Percentiles rank a stretch among this genome's conserved stretches.
Evolutionary conservation across 1,140 invertebrate species (phyloP).

Genomic region (Luehdorfia chinensis): DNA sequence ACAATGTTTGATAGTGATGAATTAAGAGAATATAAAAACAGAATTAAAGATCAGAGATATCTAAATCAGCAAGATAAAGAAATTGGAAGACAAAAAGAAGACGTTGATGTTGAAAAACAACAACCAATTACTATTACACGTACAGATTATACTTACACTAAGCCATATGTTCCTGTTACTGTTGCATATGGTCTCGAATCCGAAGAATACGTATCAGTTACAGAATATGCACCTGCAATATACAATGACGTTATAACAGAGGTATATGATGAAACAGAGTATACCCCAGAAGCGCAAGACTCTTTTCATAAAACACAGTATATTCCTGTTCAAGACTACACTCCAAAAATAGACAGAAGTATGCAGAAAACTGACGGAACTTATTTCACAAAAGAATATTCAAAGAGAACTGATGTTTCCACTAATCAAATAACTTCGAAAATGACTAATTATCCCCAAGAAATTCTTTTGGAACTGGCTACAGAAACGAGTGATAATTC

Average conservation of each 20-base stretch:
- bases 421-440: no score
- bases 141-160: neutral
- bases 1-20: slow-evolving; percentile 44
- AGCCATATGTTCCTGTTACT: neutral
- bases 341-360: no score
- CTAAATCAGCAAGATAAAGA: neutral
- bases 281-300: neutral
- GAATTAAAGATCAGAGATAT: slow-evolving; percentile 6
- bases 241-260: neutral
- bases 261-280: neutral
- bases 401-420: no score
- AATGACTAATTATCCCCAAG: no score
- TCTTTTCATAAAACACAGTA: no score
- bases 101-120: neutral
- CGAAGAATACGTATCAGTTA: neutral
- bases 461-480: slow-evolving; percentile 5
- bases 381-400: neutral
- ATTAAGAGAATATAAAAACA: slow-evolving; percentile 27
- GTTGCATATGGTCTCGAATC: neutral
- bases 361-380: no score
- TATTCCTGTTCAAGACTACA: no score
- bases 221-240: neutral
- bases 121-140: neutral
- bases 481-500: slow-evolving; percentile 4
- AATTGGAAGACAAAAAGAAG: slow-evolving; percentile 1